Evolutionary conservation across 2,113 vertebrate species (phyloP).

Genomic region (Lasiurus borealis): DNA sequence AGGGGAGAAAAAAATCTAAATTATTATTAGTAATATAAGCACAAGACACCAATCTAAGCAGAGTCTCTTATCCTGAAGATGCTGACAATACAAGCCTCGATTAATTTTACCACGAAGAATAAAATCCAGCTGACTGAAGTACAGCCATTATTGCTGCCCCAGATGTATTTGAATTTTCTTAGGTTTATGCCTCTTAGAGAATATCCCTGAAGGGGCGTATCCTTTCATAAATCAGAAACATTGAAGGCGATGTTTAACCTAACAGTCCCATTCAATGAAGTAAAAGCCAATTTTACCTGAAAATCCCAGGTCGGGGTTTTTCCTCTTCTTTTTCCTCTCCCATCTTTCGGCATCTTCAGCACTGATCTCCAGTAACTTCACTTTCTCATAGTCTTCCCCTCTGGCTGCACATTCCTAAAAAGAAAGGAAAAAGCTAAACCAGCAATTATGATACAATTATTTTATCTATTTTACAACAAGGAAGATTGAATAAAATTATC

Average conservation of each 20-base stretch:
- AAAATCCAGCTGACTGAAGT: not conserved
- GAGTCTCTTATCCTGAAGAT: not conserved
- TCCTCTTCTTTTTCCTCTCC: conserved; percentile 96
- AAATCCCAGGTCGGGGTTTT: conserved; percentile 96
- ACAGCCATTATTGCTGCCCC: not conserved
- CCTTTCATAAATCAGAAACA: not conserved
- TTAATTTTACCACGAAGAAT: not conserved
- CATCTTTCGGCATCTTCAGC: conserved; percentile 96
- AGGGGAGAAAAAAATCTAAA: not conserved
- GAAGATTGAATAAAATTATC: not conserved
- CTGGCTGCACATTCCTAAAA: conserved; percentile 92
- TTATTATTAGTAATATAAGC: not conserved
- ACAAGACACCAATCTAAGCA: not conserved
- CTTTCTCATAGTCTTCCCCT: conserved; percentile 95
- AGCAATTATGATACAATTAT: not conserved
- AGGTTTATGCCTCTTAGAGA: not conserved
- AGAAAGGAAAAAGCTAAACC: not conserved
- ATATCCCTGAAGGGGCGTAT: not conserved
- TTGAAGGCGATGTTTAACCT: not conserved
- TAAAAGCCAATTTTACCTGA: conserved; percentile 88
- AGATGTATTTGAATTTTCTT: not conserved
- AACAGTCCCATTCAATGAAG: not conserved
- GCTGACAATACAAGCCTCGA: not conserved
- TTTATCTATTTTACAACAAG: conserved; percentile 5
- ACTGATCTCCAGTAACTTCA: conserved; percentile 95